phyloP scores from a whole-genome alignment of 2,888 invertebrate species.

The Ochropleura plecta region DNA sequence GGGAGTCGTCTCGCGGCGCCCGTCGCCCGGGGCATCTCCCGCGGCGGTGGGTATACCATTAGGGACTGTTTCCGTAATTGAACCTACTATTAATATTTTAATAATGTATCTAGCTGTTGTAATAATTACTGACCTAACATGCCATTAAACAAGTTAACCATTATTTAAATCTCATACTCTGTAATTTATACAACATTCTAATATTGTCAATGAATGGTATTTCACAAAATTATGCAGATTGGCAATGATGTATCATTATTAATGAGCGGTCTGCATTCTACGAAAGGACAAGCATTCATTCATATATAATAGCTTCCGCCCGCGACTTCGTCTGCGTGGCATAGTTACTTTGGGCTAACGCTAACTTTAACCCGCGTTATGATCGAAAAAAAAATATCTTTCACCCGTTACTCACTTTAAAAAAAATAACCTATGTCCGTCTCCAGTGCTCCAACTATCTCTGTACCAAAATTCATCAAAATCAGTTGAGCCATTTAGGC shows the following conservation, averaged over 20 bases:
- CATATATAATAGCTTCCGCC: not conserved
- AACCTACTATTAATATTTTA: not conserved
- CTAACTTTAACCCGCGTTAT: too few relatives aligned
- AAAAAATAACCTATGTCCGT: too few relatives aligned
- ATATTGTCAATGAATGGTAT: slow-evolving; percentile 6
- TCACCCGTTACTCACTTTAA: too few relatives aligned
- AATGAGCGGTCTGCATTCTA: slow-evolving; percentile 3
- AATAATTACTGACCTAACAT: not conserved
- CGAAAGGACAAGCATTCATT: slow-evolving; percentile 16
- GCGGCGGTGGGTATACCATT: too few relatives aligned
- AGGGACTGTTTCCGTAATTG: not conserved
- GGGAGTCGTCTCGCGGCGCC: too few relatives aligned
- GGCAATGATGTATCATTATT: not conserved
- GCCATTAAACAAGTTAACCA: not conserved
- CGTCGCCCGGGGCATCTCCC: too few relatives aligned
- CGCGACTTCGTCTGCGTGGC: too few relatives aligned
- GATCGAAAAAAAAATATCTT: too few relatives aligned
- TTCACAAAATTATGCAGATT: slow-evolving; percentile 25
- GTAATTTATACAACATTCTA: slow-evolving; percentile 24
- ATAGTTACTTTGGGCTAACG: too few relatives aligned
- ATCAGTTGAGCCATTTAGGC: too few relatives aligned
- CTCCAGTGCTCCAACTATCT: too few relatives aligned
- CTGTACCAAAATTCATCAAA: too few relatives aligned
- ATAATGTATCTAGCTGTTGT: not conserved
- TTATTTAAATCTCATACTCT: not conserved